Evolutionary conservation across 2,113 vertebrate species (phyloP).

Genomic region (Macroglossus sobrinus): DNA sequence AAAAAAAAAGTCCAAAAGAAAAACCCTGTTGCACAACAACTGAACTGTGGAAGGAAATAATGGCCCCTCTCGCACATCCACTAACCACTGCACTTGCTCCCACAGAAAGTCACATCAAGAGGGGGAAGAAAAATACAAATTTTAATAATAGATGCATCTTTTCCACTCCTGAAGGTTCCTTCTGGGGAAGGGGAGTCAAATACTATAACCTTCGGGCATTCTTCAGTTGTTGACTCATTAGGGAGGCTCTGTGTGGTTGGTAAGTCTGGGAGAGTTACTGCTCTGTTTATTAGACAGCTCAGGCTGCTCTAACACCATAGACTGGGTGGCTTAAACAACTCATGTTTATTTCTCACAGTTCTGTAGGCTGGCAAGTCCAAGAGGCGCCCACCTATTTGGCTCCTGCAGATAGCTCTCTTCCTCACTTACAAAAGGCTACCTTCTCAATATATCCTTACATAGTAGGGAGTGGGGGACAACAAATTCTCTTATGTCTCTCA

Average conservation of each 20-base stretch:
- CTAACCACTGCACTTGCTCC: neutral
- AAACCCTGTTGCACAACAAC: neutral
- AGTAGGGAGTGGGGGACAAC: neutral
- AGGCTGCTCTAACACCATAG: neutral
- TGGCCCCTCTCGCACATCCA: neutral
- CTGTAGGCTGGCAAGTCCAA: neutral
- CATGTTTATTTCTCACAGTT: neutral
- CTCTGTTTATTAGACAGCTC: neutral
- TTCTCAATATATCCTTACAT: neutral
- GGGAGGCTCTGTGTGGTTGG: neutral
- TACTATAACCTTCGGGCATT: neutral
- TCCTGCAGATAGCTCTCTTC: neutral
- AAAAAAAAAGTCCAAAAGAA: neutral
- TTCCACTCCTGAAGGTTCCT: neutral
- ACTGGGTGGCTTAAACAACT: neutral
- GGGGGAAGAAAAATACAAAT: neutral
- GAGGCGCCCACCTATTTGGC: neutral
- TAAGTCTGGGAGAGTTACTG: neutral
- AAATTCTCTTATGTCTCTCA: neutral
- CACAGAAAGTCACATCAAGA: neutral
- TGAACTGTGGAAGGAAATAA: neutral
- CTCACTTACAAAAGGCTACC: neutral
- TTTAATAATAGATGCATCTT: neutral
- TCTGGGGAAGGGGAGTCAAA: neutral
- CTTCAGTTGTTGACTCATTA: neutral